phyloP scores from a whole-genome alignment of 35 echinoderm and acorn worm species.

The Chiridota heheva region DNA sequence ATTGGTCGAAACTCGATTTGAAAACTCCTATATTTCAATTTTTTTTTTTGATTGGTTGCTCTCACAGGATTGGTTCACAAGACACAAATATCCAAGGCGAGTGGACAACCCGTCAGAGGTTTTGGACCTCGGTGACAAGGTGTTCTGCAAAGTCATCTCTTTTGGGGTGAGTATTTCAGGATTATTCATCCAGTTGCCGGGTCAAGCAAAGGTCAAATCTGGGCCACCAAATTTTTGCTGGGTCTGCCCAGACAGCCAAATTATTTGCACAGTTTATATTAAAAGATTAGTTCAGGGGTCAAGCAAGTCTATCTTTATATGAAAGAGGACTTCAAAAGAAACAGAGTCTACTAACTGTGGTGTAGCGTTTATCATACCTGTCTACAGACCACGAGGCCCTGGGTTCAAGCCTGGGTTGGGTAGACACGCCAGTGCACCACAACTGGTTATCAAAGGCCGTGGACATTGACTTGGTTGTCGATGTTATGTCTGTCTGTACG shows the following conservation, averaged over 20 bases:
- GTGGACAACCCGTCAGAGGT: conserved; percentile 77
- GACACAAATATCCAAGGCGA: conserved; percentile 70
- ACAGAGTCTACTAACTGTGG: no score
- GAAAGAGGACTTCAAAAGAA: no score
- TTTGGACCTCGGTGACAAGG: conserved; percentile 70
- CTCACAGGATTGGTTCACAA: conserved; percentile 83
- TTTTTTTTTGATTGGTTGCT: background rate
- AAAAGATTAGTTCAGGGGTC: no score
- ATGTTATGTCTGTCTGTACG: no score
- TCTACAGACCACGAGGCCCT: no score
- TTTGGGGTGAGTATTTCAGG: conserved; percentile 64
- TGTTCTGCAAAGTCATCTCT: conserved; percentile 94
- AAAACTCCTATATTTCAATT: background rate
- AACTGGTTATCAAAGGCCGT: no score
- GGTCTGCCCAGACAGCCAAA: background rate
- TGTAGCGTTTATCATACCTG: no score
- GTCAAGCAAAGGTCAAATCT: background rate
- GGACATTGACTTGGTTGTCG: no score
- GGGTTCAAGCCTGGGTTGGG: no score
- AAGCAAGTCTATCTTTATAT: no score
- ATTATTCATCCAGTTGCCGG: background rate
- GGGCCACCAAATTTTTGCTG: background rate
- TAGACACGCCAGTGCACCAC: no score
- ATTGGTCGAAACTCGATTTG: background rate
- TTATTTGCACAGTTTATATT: background rate